phyloP scores from a whole-genome alignment of 2,888 invertebrate genomes.

The Rhyacophila evoluta region DNA sequence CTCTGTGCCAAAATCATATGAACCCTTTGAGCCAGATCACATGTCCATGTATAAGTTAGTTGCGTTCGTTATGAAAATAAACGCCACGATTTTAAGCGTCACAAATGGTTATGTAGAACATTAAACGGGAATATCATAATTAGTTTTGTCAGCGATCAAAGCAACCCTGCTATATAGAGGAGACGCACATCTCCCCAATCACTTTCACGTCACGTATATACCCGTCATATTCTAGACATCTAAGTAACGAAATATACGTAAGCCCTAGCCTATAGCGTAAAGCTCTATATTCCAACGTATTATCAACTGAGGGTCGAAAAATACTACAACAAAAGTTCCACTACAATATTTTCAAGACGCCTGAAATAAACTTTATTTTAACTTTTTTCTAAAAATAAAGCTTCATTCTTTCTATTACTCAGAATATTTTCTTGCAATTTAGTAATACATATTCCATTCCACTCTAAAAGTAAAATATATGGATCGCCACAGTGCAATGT shows the following conservation, averaged over 20 bases:
- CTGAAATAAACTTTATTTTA: no score
- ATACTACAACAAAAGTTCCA: no score
- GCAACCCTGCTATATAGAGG: conserved; percentile 29
- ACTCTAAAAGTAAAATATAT: no score
- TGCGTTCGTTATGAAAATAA: neutral
- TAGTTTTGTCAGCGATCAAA: conserved; percentile 47
- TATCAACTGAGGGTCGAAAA: no score
- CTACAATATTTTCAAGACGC: no score
- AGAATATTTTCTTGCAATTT: no score
- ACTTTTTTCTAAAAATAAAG: no score
- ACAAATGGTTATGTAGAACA: conserved; percentile 24
- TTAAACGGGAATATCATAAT: conserved; percentile 42
- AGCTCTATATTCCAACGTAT: neutral
- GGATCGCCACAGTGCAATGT: no score
- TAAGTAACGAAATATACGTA: conserved; percentile 26
- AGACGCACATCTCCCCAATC: conserved; percentile 30
- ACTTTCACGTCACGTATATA: conserved; percentile 26
- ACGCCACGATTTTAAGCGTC: conserved; percentile 15
- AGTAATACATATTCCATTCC: no score
- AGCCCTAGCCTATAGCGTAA: neutral
- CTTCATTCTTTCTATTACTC: no score
- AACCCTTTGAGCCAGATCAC: neutral
- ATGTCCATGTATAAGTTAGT: neutral
- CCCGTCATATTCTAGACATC: neutral
- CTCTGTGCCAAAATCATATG: neutral